These are phyloP conservation scores for Hydra vulgaris DNA, from an alignment of 30 jellyfish, hydroid and myxozoan genomes.

Conservation along the genomic window DNA sequence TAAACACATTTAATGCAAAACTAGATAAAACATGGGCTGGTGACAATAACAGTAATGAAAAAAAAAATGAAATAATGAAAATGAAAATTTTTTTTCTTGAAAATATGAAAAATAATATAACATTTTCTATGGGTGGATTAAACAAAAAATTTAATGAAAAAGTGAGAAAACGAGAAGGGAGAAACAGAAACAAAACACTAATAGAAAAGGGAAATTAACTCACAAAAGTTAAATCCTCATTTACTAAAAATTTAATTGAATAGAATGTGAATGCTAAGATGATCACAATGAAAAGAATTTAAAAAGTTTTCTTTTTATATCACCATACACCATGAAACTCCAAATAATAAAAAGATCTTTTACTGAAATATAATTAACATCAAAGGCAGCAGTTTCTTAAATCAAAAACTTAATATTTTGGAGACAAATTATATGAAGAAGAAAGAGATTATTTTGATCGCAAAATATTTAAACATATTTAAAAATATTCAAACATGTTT, in stretches of 20 bases:
- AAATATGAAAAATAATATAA: too few relatives aligned
- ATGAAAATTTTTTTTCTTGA: too few relatives aligned
- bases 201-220: not conserved
- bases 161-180: not conserved
- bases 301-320: not conserved
- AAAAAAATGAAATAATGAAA: not conserved
- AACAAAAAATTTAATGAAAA: too few relatives aligned
- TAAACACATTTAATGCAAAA: too few relatives aligned
- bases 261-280: not conserved
- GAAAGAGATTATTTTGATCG: not conserved
- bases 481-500: too few relatives aligned
- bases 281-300: not conserved
- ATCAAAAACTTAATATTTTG: not conserved
- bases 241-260: not conserved
- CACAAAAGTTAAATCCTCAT: not conserved
- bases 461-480: not conserved
- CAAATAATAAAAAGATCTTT: not conserved
- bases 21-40: not conserved
- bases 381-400: not conserved
- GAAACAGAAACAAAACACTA: not conserved
- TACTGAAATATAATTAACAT: not conserved
- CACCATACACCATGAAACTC: not conserved
- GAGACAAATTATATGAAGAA: not conserved
- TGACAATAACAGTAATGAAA: not conserved
- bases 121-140: too few relatives aligned